phyloP scores from a whole-genome alignment of 2,888 invertebrate species.

The Hypomecis atomaria region DNA sequence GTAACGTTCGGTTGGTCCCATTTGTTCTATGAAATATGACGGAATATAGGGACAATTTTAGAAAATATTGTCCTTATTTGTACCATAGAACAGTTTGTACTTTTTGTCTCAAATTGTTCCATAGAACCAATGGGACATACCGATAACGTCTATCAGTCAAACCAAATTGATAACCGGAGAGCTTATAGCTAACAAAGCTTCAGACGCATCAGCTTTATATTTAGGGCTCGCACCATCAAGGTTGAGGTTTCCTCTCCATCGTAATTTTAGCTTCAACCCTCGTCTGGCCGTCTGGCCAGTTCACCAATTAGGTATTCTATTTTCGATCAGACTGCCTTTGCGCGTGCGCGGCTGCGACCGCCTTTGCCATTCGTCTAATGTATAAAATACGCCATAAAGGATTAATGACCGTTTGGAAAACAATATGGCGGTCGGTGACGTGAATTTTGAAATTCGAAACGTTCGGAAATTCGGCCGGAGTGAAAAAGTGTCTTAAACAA shows the following conservation, averaged over 20 bases:
- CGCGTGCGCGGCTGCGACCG: constrained; percentile 56
- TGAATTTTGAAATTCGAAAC: constrained; percentile 43
- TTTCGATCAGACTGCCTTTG: constrained; percentile 64
- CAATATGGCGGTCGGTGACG: constrained; percentile 49
- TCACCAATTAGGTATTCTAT: constrained; percentile 75
- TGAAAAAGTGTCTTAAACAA: constrained; percentile 46
- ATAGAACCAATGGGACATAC: too few species aligned
- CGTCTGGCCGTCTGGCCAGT: constrained; percentile 74
- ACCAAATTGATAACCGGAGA: neutral
- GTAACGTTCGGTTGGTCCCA: too few species aligned
- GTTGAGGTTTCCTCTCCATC: constrained; percentile 48
- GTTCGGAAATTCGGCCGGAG: constrained; percentile 12
- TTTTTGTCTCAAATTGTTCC: too few species aligned
- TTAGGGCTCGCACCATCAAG: constrained; percentile 41
- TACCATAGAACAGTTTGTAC: too few species aligned
- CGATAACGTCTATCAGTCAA: too few species aligned
- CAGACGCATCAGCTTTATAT: constrained; percentile 24
- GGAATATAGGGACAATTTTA: too few species aligned
- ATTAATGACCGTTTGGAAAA: constrained; percentile 45
- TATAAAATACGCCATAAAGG: constrained; percentile 59
- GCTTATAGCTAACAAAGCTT: constrained; percentile 1
- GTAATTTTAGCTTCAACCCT: constrained; percentile 73
- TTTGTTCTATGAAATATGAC: too few species aligned
- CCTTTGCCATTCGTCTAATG: constrained; percentile 50
- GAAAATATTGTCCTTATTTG: too few species aligned